A percentile compares a stretch with the other conserved stretches of the same genome.
These are phyloP conservation scores for Brachymystax lenok DNA, from an alignment of 2,797 vertebrate species.

Conservation along the genomic window DNA sequence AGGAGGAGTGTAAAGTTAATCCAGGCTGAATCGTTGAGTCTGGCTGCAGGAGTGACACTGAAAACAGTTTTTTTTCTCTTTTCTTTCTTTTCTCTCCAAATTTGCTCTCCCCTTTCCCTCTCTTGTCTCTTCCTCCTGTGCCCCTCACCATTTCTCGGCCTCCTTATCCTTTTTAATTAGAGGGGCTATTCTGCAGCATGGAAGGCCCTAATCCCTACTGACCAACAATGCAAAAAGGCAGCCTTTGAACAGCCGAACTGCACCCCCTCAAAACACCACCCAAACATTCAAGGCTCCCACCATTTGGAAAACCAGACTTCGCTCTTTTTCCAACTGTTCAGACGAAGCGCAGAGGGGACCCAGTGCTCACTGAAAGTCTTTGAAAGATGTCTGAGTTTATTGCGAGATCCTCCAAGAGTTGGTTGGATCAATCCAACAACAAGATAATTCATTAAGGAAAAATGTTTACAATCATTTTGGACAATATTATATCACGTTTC, in stretches of 20 bases:
- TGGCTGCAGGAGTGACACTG: slow-evolving; percentile 92
- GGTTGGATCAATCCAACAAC: not conserved
- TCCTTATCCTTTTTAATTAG: slow-evolving; percentile 99
- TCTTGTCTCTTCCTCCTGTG: slow-evolving; percentile 75
- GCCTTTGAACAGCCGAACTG: slow-evolving; percentile 93
- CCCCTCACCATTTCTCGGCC: slow-evolving; percentile 78
- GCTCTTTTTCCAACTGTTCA: slow-evolving; percentile 39
- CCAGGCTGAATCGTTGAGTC: slow-evolving; percentile 77
- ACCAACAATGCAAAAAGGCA: slow-evolving; percentile 98
- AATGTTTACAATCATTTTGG: not conserved
- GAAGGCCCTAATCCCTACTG: slow-evolving; percentile 98
- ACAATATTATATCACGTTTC: not conserved
- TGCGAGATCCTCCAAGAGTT: slow-evolving; percentile 48
- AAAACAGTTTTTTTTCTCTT: slow-evolving; percentile 91
- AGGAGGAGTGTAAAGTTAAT: slow-evolving; percentile 79
- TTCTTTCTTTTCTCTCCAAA: slow-evolving; percentile 88
- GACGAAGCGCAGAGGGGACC: slow-evolving; percentile 49
- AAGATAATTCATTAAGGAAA: not conserved
- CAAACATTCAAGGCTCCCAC: slow-evolving; percentile 54
- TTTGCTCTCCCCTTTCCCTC: slow-evolving; percentile 75
- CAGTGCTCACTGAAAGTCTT: slow-evolving; percentile 29
- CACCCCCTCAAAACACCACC: slow-evolving; percentile 41
- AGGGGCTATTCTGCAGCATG: slow-evolving; percentile 97
- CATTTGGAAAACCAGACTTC: slow-evolving; percentile 41
- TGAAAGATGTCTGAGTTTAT: slow-evolving; percentile 42